These are phyloP conservation scores for Dolichopus griseipennis DNA, from an alignment of 2,888 invertebrate genomes.

Conservation along the genomic window DNA sequence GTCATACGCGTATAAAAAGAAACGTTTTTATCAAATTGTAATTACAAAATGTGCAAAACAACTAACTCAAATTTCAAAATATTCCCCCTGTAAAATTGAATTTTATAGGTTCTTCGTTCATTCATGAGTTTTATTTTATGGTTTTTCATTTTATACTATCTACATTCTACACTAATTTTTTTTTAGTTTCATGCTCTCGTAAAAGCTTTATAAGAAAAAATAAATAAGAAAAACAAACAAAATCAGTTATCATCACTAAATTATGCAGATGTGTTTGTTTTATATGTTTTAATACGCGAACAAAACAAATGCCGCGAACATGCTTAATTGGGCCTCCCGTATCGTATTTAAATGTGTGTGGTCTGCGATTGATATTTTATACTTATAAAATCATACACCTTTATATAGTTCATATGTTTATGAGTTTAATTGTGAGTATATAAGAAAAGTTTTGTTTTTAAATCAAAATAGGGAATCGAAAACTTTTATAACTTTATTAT, in stretches of 20 bases:
- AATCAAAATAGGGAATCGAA: neutral
- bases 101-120: too few relatives aligned
- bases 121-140: too few relatives aligned
- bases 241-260: conserved; percentile 13
- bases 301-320: conserved; percentile 28
- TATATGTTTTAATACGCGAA: conserved; percentile 23
- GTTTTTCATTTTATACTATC: too few relatives aligned
- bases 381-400: neutral
- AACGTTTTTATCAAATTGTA: too few relatives aligned
- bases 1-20: too few relatives aligned
- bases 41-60: too few relatives aligned
- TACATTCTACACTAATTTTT: too few relatives aligned
- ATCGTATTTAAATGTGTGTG: conserved; percentile 30
- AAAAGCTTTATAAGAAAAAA: neutral
- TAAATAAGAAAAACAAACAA: neutral
- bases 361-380: conserved; percentile 18
- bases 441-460: neutral
- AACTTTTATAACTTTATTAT: neutral
- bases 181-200: too few relatives aligned
- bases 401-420: neutral
- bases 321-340: conserved; percentile 33
- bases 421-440: neutral
- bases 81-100: too few relatives aligned
- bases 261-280: conserved; percentile 19
- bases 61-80: too few relatives aligned